A percentile compares a stretch with the other conserved stretches of the same genome.
phyloP scores from a whole-genome alignment of 1,140 invertebrate species.

The Nasonia longicornis region DNA sequence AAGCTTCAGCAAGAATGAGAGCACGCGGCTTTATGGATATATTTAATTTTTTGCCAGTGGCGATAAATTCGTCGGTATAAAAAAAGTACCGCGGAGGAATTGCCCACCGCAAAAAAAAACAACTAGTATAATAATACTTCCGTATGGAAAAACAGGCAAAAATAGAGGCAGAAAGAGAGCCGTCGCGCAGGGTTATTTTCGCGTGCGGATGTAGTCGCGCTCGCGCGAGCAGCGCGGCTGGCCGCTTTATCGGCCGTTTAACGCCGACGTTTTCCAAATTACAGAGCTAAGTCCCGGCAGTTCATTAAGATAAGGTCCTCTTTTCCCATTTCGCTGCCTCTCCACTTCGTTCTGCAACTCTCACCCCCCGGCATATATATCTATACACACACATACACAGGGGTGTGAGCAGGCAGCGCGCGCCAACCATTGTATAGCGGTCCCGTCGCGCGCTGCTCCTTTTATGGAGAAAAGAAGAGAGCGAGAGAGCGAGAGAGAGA shows the following conservation, averaged over 20 bases:
- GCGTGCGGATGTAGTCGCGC: background rate
- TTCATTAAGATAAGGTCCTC: constrained; percentile 62
- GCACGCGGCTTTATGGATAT: too few relatives aligned
- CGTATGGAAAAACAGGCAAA: background rate
- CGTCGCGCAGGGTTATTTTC: background rate
- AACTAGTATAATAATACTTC: background rate
- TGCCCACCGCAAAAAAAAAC: too few relatives aligned
- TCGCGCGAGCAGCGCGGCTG: too few relatives aligned
- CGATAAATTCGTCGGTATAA: too few relatives aligned
- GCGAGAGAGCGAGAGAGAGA: background rate
- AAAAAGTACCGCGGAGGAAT: too few relatives aligned
- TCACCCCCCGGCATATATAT: background rate
- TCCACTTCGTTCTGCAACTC: background rate
- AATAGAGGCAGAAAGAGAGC: background rate
- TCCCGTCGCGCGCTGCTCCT: background rate
- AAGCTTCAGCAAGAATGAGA: too few relatives aligned
- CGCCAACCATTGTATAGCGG: background rate
- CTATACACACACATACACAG: background rate
- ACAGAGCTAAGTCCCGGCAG: constrained; percentile 52
- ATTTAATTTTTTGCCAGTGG: too few relatives aligned
- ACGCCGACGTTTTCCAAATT: constrained; percentile 43
- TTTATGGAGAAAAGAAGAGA: constrained; percentile 16
- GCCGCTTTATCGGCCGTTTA: constrained; percentile 36
- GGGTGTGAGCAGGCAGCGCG: background rate
- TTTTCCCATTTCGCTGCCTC: constrained; percentile 35